Percentiles rank a stretch among this genome's conserved stretches.
Evolutionary conservation across 2,888 invertebrate species (phyloP).

Genomic region (Scrobipalpa costella): DNA sequence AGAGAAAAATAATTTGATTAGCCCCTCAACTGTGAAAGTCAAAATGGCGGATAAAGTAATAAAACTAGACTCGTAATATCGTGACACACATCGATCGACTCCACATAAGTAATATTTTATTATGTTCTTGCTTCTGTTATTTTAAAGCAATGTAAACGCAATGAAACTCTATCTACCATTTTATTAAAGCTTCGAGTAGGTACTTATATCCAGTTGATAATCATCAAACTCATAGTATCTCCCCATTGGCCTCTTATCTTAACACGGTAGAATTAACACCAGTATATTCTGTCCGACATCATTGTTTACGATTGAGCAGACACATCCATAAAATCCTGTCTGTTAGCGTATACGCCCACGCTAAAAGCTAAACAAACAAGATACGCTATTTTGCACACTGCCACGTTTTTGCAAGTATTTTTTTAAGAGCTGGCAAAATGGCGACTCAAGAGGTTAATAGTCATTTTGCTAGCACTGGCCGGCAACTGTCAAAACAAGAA

Average conservation of each 20-base stretch:
- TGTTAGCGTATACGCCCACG: slow-evolving; percentile 17
- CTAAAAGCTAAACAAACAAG: slow-evolving; percentile 20
- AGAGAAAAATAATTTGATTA: slow-evolving; percentile 33
- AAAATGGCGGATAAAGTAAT: too few species aligned
- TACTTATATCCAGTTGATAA: not conserved
- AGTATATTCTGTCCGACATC: slow-evolving; percentile 7
- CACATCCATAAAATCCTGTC: slow-evolving; percentile 8
- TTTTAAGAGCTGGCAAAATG: slow-evolving; percentile 1
- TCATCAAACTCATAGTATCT: not conserved
- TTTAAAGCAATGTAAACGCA: too few species aligned
- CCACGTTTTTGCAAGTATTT: slow-evolving; percentile 4
- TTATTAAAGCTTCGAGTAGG: not conserved
- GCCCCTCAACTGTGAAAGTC: too few species aligned
- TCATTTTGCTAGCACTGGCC: not conserved
- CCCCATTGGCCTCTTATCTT: not conserved
- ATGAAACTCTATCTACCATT: too few species aligned
- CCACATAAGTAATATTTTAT: too few species aligned
- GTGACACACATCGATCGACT: too few species aligned
- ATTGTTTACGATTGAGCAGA: slow-evolving; percentile 2
- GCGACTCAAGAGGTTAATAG: not conserved
- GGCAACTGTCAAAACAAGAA: not conserved
- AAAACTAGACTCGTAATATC: too few species aligned
- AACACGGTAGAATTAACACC: slow-evolving; percentile 2
- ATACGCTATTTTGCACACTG: slow-evolving; percentile 9
- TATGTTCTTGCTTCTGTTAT: too few species aligned